Evolutionary conservation across 2,797 vertebrate species (phyloP), one percentile per base, ranked within the genome.

Genomic region (Eptatretus atami): DNA sequence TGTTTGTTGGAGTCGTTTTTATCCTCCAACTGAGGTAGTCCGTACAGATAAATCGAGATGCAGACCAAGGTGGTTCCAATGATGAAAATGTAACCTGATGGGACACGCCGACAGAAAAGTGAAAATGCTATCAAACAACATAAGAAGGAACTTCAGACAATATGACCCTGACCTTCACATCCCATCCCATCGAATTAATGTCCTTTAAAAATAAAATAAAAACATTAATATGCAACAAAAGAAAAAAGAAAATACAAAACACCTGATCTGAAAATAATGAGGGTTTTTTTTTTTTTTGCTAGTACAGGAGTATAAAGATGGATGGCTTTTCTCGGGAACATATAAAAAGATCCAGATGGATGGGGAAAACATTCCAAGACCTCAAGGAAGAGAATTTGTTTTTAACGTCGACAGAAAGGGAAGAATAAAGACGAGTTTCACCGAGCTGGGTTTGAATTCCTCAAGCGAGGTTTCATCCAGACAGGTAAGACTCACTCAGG

Each of bases 1-100:
- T 44, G 31, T 44, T 44, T 44, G 31, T 8, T 3, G 31, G 31
- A 44, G 31, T 44, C 31, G 31, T 73, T 82, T 63, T 75, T 80
- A 5, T 83, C 86, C 68, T 94, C 84, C 69, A 80, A 81, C 75
- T 82, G 84, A 65, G 92, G 92, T 70, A 95, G 77, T 66, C 92
- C 90, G 10, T 98, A 88, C 52, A 87, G 72, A 71, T 95, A 98
- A 70, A 98, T 96, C 69, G 92, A 93, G 69, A 90, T 52, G 52
- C 88, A 95, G 25, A 98, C 92, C 9, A 98, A 74, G 67, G 80
- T 2, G 8, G 92, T 72, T 63, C 92, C 92, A 13, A 73, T 63
- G 63, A 74, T 69, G 71, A 98, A 98, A 1, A 77, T 79, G 52
- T 75, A 11, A 3, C 86, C 31, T 44, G 31, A 44, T 44, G 31